These are phyloP conservation scores for Bilobella aurantiaca DNA, from an alignment of 1,140 invertebrate genomes.

Conservation along the genomic window DNA sequence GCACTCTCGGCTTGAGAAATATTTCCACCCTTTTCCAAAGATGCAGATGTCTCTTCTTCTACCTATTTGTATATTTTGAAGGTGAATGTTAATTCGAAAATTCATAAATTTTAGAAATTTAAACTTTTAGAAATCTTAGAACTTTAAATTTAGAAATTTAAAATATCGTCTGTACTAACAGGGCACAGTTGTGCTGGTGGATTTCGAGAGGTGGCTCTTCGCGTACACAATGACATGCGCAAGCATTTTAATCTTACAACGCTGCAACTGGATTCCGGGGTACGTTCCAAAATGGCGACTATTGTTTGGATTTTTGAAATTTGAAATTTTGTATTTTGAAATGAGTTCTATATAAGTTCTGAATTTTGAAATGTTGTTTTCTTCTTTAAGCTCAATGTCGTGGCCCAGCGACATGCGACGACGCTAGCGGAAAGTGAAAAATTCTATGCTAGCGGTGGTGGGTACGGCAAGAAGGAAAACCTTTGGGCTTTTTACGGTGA, in stretches of 20 bases:
- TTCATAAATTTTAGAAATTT: too few species aligned
- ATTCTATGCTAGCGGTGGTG: background rate
- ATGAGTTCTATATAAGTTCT: too few species aligned
- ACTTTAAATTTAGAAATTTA: background rate
- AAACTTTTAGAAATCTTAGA: too few species aligned
- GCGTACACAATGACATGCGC: background rate
- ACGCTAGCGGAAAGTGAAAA: background rate
- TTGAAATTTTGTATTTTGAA: too few species aligned
- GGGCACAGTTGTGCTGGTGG: background rate
- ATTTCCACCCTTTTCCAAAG: too few species aligned
- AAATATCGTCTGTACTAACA: background rate
- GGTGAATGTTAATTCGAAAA: too few species aligned
- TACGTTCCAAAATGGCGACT: background rate
- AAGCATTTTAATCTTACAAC: background rate
- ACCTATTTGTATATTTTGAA: too few species aligned
- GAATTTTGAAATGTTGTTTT: background rate
- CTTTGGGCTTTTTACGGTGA: background rate
- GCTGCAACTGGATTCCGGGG: background rate
- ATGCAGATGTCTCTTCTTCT: too few species aligned
- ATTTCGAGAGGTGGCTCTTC: background rate
- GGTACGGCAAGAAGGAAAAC: background rate
- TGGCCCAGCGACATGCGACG: background rate
- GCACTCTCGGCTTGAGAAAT: too few species aligned
- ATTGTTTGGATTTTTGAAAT: background rate
- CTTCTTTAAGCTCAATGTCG: background rate